A percentile compares a stretch with the other conserved stretches of the same genome.
phyloP scores from a whole-genome alignment of 2,113 vertebrate genomes.

The Sinocyclocheilus anshuiensis region DNA sequence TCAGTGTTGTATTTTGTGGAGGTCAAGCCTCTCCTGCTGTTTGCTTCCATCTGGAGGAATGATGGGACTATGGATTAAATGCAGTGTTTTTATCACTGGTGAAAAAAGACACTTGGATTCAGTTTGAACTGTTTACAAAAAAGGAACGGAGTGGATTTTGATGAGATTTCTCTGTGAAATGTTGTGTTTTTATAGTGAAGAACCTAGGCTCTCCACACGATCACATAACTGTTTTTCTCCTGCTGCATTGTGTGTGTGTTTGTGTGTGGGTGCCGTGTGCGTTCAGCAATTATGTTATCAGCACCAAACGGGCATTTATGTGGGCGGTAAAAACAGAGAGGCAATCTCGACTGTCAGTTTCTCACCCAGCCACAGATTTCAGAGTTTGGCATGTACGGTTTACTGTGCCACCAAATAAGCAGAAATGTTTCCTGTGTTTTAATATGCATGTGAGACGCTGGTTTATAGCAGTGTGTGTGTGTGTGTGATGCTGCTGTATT shows the following conservation, averaged over 20 bases:
- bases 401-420: constrained; percentile 39
- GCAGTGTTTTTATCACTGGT: neutral
- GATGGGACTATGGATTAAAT: neutral
- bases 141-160: constrained; percentile 2
- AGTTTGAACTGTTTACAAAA: neutral
- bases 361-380: constrained; percentile 46
- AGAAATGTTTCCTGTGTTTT: constrained; percentile 8
- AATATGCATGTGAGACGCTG: neutral
- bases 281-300: constrained; percentile 59
- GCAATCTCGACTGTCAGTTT: constrained; percentile 52
- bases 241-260: constrained; percentile 42
- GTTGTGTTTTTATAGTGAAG: neutral
- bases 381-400: constrained; percentile 31
- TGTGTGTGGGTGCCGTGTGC: constrained; percentile 61
- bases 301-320: constrained; percentile 57
- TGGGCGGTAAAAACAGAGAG: constrained; percentile 53
- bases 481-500: neutral
- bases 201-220: neutral
- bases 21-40: neutral
- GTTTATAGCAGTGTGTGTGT: neutral
- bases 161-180: neutral
- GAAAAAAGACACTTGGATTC: neutral
- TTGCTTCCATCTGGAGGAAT: neutral
- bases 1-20: neutral
- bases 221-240: constrained; percentile 23